A percentile compares a stretch with the other conserved stretches of the same genome.
These are phyloP conservation scores for Melitaea athalia DNA, from an alignment of 2,888 invertebrate species.

Conservation along the genomic window DNA sequence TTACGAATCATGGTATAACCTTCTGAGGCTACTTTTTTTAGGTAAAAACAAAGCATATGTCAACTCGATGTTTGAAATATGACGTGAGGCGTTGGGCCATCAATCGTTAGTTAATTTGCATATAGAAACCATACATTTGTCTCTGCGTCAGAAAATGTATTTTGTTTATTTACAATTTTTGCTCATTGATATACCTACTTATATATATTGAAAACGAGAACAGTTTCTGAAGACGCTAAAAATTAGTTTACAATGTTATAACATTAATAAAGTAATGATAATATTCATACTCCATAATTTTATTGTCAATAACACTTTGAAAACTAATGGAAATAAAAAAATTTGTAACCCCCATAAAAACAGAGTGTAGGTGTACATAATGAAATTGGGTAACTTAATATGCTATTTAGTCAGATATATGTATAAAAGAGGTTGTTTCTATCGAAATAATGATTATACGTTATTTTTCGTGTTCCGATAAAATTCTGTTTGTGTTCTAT, in stretches of 20 bases:
- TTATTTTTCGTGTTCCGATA: background rate
- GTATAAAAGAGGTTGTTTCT: background rate
- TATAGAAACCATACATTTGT: constrained; percentile 63
- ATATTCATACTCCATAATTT: background rate
- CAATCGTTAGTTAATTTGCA: constrained; percentile 62
- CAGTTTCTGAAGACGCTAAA: background rate
- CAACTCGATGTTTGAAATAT: constrained; percentile 52
- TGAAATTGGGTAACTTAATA: too few relatives aligned
- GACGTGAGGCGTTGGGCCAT: constrained; percentile 55
- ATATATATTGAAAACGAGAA: background rate
- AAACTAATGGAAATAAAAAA: too few relatives aligned
- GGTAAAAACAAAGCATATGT: constrained; percentile 34
- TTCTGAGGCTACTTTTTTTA: constrained; percentile 4
- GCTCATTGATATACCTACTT: background rate
- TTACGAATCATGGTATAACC: background rate
- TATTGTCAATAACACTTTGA: too few relatives aligned
- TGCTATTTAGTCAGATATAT: background rate
- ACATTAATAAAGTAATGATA: too few relatives aligned
- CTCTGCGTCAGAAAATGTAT: constrained; percentile 39
- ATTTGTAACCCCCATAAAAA: too few relatives aligned
- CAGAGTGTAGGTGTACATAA: too few relatives aligned
- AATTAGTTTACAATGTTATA: background rate
- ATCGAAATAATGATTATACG: background rate
- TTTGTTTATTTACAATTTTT: background rate
- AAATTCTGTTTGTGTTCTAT: background rate